Evolutionary conservation across 2,888 invertebrate species (phyloP).

Genomic region (Seira sanloemensis): DNA sequence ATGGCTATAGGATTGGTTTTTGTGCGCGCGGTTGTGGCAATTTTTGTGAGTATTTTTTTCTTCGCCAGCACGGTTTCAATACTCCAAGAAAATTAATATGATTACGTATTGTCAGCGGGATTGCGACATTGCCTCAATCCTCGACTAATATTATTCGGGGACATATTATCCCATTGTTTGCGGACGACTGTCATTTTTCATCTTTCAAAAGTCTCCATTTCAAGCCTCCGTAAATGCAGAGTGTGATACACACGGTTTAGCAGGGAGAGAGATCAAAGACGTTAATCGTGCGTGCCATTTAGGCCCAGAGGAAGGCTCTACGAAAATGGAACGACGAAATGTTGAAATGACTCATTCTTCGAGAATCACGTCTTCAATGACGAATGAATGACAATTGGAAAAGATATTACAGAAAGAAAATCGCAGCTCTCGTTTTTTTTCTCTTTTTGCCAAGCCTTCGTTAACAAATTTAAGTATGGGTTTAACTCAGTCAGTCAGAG

Average conservation of each 20-base stretch:
- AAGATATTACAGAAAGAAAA: too few relatives aligned
- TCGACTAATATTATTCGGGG: constrained; percentile 3
- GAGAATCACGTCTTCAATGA: constrained; percentile 11
- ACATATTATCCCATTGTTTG: not conserved
- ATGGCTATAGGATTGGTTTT: not conserved
- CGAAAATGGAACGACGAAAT: not conserved
- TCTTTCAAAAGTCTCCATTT: not conserved
- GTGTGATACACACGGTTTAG: not conserved
- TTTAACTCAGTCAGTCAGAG: not conserved
- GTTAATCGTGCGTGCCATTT: constrained; percentile 49
- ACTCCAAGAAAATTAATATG: not conserved
- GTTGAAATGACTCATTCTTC: constrained; percentile 12
- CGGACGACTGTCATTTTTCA: not conserved
- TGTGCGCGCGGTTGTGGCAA: not conserved
- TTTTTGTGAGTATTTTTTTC: too few relatives aligned
- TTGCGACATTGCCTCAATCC: not conserved
- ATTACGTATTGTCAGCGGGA: not conserved
- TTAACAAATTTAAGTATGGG: not conserved
- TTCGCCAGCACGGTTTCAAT: too few relatives aligned
- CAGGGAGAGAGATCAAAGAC: constrained; percentile 13
- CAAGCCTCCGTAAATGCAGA: not conserved
- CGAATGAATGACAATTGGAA: constrained; percentile 29
- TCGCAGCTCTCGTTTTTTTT: not conserved
- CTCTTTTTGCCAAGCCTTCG: not conserved
- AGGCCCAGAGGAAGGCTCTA: constrained; percentile 20